Conservation (phyloP, 2,797 vertebrate genomes). For the Discoglossus pictus region DNA sequence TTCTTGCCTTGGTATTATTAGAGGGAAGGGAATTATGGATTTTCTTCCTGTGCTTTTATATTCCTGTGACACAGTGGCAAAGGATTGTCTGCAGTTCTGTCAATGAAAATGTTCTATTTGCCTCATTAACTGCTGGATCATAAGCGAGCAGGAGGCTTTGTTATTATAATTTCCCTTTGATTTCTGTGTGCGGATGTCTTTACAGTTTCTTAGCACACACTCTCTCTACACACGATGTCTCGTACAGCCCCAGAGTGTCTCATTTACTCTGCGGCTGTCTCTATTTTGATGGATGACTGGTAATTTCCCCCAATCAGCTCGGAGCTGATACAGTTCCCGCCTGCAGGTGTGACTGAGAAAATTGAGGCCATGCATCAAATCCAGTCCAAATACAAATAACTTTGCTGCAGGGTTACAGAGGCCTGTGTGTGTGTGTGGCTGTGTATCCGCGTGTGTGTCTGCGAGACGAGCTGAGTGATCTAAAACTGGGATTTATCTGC, state of each 20-base stretch:
- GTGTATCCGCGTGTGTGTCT: conserved; percentile 22
- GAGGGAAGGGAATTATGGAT: not conserved
- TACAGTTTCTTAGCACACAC: too few species aligned
- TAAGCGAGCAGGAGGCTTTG: too few species aligned
- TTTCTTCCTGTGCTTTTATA: not conserved
- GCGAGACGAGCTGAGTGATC: conserved; percentile 14
- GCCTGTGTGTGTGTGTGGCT: conserved; percentile 17
- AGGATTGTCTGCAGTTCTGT: not conserved
- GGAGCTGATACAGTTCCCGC: conserved; percentile 37
- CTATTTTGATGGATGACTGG: conserved; percentile 50
- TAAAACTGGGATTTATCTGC: conserved; percentile 39
- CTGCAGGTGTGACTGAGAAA: conserved; percentile 38
- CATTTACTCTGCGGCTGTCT: conserved; percentile 15
- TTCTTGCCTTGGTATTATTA: conserved; percentile 1
- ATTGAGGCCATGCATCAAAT: conserved; percentile 52
- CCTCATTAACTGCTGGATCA: too few species aligned
- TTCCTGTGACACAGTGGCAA: not conserved
- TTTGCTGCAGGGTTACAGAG: conserved; percentile 24
- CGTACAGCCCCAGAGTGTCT: conserved; percentile 6
- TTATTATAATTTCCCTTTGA: too few species aligned
- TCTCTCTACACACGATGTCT: not conserved
- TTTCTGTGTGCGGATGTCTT: too few species aligned
- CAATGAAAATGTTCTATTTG: too few species aligned
- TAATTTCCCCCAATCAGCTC: conserved; percentile 49
- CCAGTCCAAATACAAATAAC: conserved; percentile 45